Conservation (phyloP, 2,888 invertebrate species). For the Portevinia maculata region DNA sequence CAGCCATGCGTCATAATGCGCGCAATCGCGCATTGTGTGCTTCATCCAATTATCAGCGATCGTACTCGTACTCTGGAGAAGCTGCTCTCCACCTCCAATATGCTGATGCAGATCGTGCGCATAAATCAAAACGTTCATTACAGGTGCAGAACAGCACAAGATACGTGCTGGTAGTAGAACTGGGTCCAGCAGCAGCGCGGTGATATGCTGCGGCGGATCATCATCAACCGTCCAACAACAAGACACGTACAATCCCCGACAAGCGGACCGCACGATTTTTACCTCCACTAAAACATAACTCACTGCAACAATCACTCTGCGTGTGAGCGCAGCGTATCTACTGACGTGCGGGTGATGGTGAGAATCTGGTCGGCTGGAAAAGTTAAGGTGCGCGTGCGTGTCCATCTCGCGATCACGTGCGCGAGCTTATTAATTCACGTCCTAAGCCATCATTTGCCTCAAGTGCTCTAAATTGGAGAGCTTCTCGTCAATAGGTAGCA, state of each 20-base stretch:
- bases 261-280: conserved; percentile 67
- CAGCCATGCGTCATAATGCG: conserved; percentile 64
- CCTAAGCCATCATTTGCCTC: conserved; percentile 51
- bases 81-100: conserved; percentile 32
- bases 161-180: conserved; percentile 49
- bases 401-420: conserved; percentile 40
- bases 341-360: background rate
- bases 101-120: conserved; percentile 64
- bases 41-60: conserved; percentile 69
- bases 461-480: conserved; percentile 62
- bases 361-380: conserved; percentile 26
- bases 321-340: background rate
- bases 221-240: conserved; percentile 53
- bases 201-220: conserved; percentile 10
- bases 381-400: conserved; percentile 63
- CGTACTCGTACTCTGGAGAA: conserved; percentile 18
- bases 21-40: conserved; percentile 49
- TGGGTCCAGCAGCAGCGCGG: conserved; percentile 18
- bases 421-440: conserved; percentile 63
- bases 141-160: conserved; percentile 68
- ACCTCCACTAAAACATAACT: conserved; percentile 61
- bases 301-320: conserved; percentile 63
- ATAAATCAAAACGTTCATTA: conserved; percentile 72
- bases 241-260: conserved; percentile 59
- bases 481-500: conserved; percentile 55